A percentile compares a stretch with the other conserved stretches of the same genome.
phyloP scores from a whole-genome alignment of 2,797 vertebrate genomes.

The Eutrigla gurnardus region DNA sequence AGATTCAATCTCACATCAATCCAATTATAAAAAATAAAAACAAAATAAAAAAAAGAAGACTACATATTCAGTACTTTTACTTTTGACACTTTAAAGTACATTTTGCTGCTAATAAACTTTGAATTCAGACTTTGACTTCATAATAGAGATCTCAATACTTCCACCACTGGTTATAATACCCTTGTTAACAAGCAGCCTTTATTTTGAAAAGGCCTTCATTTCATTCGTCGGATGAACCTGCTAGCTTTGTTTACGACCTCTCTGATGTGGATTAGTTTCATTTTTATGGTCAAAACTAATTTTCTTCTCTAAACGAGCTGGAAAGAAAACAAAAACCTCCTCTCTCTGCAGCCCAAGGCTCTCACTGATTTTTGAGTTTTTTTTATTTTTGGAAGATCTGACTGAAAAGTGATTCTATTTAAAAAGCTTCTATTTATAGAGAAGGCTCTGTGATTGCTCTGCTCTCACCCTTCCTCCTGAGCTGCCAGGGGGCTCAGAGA shows the following conservation, averaged over 20 bases:
- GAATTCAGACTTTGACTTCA: not conserved
- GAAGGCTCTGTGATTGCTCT: not conserved
- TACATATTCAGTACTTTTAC: not conserved
- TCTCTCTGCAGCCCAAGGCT: too few species aligned
- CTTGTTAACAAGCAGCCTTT: not conserved
- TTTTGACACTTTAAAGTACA: not conserved
- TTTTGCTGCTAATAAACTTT: not conserved
- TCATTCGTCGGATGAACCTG: not conserved
- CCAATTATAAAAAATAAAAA: not conserved
- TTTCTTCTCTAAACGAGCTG: not conserved
- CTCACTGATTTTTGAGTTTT: too few species aligned
- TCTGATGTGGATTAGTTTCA: not conserved
- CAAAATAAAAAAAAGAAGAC: not conserved
- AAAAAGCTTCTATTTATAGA: not conserved
- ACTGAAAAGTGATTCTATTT: not conserved
- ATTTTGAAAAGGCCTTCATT: not conserved
- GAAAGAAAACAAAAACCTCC: conserved; percentile 10
- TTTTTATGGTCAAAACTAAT: not conserved
- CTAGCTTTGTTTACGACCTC: not conserved
- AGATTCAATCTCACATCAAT: not conserved
- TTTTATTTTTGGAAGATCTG: too few species aligned
- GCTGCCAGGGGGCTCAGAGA: conserved; percentile 95
- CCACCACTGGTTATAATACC: not conserved
- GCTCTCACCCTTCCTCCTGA: conserved; percentile 95
- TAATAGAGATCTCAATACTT: not conserved